These are phyloP conservation scores for Oscheius sp. DNA, from an alignment of 2,888 invertebrate genomes.

Conservation along the genomic window DNA sequence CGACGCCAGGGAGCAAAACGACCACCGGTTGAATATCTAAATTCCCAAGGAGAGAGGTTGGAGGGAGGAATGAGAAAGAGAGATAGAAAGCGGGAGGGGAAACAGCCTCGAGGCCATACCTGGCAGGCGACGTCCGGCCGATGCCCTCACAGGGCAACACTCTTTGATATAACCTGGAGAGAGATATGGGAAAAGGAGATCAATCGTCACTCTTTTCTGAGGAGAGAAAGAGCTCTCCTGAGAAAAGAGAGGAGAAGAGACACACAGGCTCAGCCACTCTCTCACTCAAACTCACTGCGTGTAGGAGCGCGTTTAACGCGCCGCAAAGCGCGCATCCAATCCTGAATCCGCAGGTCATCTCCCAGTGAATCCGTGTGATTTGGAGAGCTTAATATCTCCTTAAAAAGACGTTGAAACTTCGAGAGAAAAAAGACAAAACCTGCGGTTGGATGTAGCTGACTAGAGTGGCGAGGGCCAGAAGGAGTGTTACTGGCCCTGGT, in stretches of 20 bases:
- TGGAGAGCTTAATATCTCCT: conserved; percentile 22
- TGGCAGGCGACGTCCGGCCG: conserved; percentile 45
- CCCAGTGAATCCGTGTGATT: conserved; percentile 7
- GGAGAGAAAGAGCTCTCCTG: neutral
- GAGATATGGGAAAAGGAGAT: conserved; percentile 1
- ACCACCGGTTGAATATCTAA: conserved; percentile 53
- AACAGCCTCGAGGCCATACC: conserved; percentile 36
- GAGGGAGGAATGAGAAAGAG: too few species aligned
- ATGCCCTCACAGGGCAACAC: conserved; percentile 46
- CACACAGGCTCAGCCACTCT: neutral
- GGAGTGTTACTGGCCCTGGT: conserved; percentile 21
- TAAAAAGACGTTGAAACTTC: neutral
- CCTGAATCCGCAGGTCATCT: conserved; percentile 60
- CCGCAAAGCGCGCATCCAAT: conserved; percentile 64
- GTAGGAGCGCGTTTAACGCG: conserved; percentile 61
- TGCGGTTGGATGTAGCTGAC: conserved; percentile 13
- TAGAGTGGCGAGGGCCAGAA: conserved; percentile 24
- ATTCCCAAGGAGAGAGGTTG: too few species aligned
- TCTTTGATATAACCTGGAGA: conserved; percentile 52
- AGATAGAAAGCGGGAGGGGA: neutral
- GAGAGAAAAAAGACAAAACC: neutral
- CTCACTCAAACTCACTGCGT: conserved; percentile 50
- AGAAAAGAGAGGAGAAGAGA: neutral
- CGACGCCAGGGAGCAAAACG: conserved; percentile 48
- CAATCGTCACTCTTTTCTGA: too few species aligned